Evolutionary conservation across 2,888 invertebrate genomes (phyloP).

Genomic region (Ashinkailepas kermadecensis): DNA sequence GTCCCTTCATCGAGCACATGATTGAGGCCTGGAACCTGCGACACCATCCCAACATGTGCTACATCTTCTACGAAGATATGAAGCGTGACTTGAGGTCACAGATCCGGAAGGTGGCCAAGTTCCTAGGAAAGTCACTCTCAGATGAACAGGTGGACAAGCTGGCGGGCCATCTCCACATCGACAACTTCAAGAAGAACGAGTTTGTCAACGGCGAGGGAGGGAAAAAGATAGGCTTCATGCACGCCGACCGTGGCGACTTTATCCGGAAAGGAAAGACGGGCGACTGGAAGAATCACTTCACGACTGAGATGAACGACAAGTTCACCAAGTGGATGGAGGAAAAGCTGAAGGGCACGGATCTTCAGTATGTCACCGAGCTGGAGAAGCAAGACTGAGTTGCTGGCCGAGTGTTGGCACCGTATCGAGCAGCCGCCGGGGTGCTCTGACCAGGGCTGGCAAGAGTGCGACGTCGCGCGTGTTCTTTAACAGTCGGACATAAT

Average conservation of each 20-base stretch:
- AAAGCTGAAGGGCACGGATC: conserved; percentile 23
- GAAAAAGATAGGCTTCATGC: conserved; percentile 26
- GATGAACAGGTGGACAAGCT: conserved; percentile 25
- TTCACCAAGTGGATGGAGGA: conserved; percentile 31
- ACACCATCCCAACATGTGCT: conserved; percentile 27
- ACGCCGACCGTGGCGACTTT: conserved; percentile 28
- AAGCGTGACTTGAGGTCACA: conserved; percentile 19
- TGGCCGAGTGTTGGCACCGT: too few species aligned
- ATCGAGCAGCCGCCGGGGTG: too few species aligned
- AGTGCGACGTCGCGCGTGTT: too few species aligned
- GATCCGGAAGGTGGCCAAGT: conserved; percentile 25
- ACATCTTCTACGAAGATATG: conserved; percentile 27
- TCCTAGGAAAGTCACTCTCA: conserved; percentile 22
- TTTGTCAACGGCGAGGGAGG: conserved; percentile 23
- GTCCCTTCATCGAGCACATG: conserved; percentile 24
- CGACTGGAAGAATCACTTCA: conserved; percentile 33
- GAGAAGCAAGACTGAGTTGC: not conserved
- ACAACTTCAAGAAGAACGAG: conserved; percentile 27
- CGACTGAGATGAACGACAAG: conserved; percentile 29
- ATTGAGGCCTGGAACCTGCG: conserved; percentile 27
- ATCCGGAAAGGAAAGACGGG: conserved; percentile 31
- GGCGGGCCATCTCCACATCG: conserved; percentile 25
- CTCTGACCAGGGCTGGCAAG: too few species aligned
- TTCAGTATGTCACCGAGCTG: not conserved
- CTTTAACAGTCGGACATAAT: too few species aligned